Evolutionary conservation across 2,888 invertebrate genomes (phyloP).

Genomic region (Drosophila kambysellisi): DNA sequence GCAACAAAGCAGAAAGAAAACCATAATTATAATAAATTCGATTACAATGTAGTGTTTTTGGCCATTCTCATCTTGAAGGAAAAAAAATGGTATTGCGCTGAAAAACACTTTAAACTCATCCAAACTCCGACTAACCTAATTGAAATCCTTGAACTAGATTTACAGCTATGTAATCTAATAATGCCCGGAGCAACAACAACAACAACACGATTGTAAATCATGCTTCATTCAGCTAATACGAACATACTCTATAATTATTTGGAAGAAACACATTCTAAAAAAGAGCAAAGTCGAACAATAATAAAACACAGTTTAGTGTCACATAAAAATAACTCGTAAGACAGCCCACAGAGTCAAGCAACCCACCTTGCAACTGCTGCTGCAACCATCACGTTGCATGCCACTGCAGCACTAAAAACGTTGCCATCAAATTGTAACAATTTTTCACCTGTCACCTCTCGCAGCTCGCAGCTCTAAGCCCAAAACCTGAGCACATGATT

Average conservation of each 20-base stretch:
- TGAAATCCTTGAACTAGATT: slow-evolving; percentile 56
- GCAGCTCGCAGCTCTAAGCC: slow-evolving; percentile 5
- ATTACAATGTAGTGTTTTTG: not conserved
- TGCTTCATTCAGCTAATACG: slow-evolving; percentile 34
- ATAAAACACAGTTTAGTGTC: slow-evolving; percentile 72
- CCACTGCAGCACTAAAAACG: slow-evolving; percentile 36
- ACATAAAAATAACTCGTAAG: slow-evolving; percentile 47
- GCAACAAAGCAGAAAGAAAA: not conserved
- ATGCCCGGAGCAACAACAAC: slow-evolving; percentile 8
- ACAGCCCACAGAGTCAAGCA: slow-evolving; percentile 32
- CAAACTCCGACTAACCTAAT: slow-evolving; percentile 11
- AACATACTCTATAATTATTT: slow-evolving; percentile 64
- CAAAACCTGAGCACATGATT: slow-evolving; percentile 64
- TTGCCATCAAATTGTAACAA: slow-evolving; percentile 77
- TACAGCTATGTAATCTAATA: slow-evolving; percentile 30
- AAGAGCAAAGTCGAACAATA: slow-evolving; percentile 45
- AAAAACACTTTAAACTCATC: not conserved
- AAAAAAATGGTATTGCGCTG: not conserved
- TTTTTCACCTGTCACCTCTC: slow-evolving; percentile 71
- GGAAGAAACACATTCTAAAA: slow-evolving; percentile 65
- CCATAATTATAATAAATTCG: not conserved
- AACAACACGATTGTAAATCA: slow-evolving; percentile 52
- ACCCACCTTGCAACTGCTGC: slow-evolving; percentile 33
- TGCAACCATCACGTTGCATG: slow-evolving; percentile 58
- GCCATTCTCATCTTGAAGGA: not conserved